These are phyloP conservation scores for Bembecia ichneumoniformis DNA, from an alignment of 2,888 invertebrate species.

Conservation along the genomic window DNA sequence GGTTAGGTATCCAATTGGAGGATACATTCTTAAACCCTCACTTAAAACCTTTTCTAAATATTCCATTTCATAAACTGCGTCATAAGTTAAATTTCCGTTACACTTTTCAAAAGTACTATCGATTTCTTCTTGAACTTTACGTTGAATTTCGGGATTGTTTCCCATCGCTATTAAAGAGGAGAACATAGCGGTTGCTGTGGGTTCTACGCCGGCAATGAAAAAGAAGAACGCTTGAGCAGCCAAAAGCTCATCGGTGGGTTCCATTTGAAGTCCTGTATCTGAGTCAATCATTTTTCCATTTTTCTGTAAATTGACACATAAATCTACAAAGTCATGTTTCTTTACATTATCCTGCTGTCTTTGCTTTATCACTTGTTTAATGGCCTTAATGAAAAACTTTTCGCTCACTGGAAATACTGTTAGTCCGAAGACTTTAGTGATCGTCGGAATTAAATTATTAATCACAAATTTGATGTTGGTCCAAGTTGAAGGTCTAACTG, in stretches of 20 bases:
- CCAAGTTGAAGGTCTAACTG: constrained; percentile 15
- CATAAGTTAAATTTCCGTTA: constrained; percentile 27
- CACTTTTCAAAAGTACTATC: constrained; percentile 25
- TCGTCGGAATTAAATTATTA: constrained; percentile 9
- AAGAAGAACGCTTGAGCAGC: constrained; percentile 50
- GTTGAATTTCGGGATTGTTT: constrained; percentile 30
- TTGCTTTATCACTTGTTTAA: constrained; percentile 33
- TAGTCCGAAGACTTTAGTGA: constrained; percentile 24
- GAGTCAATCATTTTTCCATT: constrained; percentile 29
- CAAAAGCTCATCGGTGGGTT: constrained; percentile 40
- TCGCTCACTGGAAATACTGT: constrained; percentile 32
- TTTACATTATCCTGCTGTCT: constrained; percentile 28
- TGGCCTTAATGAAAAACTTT: constrained; percentile 36
- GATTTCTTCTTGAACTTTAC: constrained; percentile 40
- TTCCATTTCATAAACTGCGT: constrained; percentile 28
- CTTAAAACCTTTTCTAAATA: constrained; percentile 37
- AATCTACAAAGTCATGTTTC: constrained; percentile 42
- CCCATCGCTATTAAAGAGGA: constrained; percentile 37
- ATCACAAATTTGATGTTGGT: constrained; percentile 25
- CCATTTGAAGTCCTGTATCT: constrained; percentile 29
- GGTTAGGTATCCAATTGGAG: constrained; percentile 32
- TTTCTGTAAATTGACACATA: constrained; percentile 39
- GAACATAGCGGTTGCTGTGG: constrained; percentile 37
- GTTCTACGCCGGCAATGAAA: constrained; percentile 49
- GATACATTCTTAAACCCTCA: constrained; percentile 35